phyloP scores from a whole-genome alignment of 92 coral and sea anemone genomes.

The Porites lobata region DNA sequence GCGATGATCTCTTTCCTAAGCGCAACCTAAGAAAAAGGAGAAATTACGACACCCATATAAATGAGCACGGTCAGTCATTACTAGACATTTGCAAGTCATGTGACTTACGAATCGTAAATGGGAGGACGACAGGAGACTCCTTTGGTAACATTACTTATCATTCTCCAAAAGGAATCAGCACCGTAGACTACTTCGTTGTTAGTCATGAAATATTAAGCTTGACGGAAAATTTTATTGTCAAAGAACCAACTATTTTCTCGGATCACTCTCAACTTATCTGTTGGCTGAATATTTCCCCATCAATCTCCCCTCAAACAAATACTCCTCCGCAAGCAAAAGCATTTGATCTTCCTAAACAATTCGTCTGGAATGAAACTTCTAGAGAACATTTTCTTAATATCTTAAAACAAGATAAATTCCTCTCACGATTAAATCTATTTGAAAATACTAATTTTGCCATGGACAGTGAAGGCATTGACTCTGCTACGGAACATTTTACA shows the following conservation, averaged over 20 bases:
- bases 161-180: constrained; percentile 37
- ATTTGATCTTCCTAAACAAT: constrained; percentile 24
- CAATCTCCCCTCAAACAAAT: neutral
- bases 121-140: constrained; percentile 54
- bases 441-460: neutral
- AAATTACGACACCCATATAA: constrained; percentile 24
- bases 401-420: neutral
- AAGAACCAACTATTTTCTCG: constrained; percentile 4
- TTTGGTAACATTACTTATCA: constrained; percentile 49
- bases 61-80: constrained; percentile 28
- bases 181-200: constrained; percentile 35
- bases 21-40: neutral
- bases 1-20: neutral
- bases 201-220: constrained; percentile 36
- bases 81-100: constrained; percentile 45
- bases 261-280: constrained; percentile 51
- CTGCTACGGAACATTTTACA: constrained; percentile 6
- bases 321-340: constrained; percentile 6
- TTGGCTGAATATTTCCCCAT: neutral
- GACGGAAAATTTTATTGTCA: constrained; percentile 22
- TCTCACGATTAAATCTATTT: neutral
- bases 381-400: neutral
- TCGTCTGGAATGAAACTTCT: constrained; percentile 27
- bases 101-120: constrained; percentile 55
- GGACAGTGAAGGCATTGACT: neutral